Conservation (phyloP, 2,888 invertebrate species). For the Drosophila meridionalis region DNA sequence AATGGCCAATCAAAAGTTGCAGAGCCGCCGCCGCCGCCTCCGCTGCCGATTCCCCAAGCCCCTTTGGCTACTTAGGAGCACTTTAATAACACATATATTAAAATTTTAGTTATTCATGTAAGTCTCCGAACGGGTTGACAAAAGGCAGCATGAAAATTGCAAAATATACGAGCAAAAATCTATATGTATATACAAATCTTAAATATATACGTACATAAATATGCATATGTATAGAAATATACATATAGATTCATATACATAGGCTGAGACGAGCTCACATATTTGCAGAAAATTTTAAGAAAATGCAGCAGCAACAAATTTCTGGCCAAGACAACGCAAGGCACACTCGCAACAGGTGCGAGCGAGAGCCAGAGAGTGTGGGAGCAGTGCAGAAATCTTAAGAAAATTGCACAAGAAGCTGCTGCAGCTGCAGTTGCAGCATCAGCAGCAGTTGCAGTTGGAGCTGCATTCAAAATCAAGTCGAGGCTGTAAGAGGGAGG, state of each 20-base stretch:
- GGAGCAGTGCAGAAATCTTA: constrained; percentile 65
- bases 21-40: constrained; percentile 20
- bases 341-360: constrained; percentile 34
- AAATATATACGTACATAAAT: constrained; percentile 8
- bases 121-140: constrained; percentile 64
- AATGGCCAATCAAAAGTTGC: constrained; percentile 77
- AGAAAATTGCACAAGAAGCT: constrained; percentile 75
- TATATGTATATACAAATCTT: constrained; percentile 29
- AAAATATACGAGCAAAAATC: constrained; percentile 53
- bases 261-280: constrained; percentile 62
- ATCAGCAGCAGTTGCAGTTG: constrained; percentile 18
- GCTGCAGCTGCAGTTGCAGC: constrained; percentile 54
- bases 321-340: constrained; percentile 65
- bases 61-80: constrained; percentile 62
- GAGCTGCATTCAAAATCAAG: constrained; percentile 5
- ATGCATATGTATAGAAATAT: background rate
- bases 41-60: constrained; percentile 3
- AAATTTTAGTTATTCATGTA: constrained; percentile 82
- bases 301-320: constrained; percentile 79
- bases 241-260: constrained; percentile 21
- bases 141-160: constrained; percentile 60
- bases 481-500: background rate
- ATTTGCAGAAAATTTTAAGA: constrained; percentile 81
- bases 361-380: constrained; percentile 40
- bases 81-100: constrained; percentile 79